Percentiles rank a stretch among this genome's conserved stretches.
phyloP scores from a whole-genome alignment of 2,888 invertebrate species.

The Coenonympha arcania region DNA sequence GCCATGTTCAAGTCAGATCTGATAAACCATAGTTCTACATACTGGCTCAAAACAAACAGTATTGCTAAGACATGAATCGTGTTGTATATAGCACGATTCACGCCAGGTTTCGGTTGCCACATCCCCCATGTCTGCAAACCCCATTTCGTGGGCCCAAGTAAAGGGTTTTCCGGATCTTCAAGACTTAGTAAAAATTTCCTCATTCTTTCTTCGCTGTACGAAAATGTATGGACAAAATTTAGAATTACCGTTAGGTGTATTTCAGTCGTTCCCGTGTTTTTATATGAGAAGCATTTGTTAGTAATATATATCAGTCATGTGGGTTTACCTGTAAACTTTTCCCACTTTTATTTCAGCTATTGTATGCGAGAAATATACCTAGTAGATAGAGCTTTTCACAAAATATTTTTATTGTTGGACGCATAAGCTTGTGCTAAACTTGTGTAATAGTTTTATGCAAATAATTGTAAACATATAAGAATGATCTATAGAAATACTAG shows the following conservation, averaged over 20 bases:
- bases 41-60: conserved; percentile 51
- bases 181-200: conserved; percentile 22
- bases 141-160: conserved; percentile 46
- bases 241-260: neutral
- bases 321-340: conserved; percentile 1
- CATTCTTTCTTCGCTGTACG: conserved; percentile 13
- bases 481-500: too few relatives aligned
- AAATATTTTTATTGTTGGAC: too few relatives aligned
- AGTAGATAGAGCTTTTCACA: too few relatives aligned
- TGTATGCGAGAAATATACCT: too few relatives aligned
- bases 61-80: conserved; percentile 40
- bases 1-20: conserved; percentile 45
- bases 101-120: conserved; percentile 38
- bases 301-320: neutral
- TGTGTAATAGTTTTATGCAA: too few relatives aligned
- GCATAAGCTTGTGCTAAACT: too few relatives aligned
- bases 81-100: conserved; percentile 35
- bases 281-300: neutral
- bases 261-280: neutral
- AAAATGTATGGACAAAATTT: too few relatives aligned
- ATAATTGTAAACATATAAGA: too few relatives aligned
- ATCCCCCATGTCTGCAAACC: conserved; percentile 47
- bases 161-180: conserved; percentile 39
- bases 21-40: conserved; percentile 52
- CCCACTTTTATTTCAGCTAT: too few relatives aligned